Percentiles rank a stretch among this genome's conserved stretches.
Evolutionary conservation across 2,888 invertebrate genomes (phyloP).

Genomic region (Rotaria socialis): DNA sequence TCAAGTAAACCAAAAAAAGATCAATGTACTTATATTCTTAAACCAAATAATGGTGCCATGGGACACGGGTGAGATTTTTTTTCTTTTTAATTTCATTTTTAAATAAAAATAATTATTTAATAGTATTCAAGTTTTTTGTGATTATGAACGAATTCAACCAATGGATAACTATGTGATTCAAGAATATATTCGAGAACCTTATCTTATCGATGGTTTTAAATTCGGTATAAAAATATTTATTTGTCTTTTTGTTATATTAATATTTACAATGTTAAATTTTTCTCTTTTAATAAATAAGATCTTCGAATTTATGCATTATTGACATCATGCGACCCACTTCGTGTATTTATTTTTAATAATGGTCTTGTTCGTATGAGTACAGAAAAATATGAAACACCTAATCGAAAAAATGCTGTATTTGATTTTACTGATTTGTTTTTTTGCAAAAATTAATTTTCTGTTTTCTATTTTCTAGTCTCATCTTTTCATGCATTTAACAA

Average conservation of each 20-base stretch:
- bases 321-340: constrained; percentile 59
- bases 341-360: constrained; percentile 58
- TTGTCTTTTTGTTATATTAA: neutral
- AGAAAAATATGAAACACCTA: constrained; percentile 56
- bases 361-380: constrained; percentile 58
- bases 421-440: too few species aligned
- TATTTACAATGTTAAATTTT: constrained; percentile 48
- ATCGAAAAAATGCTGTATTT: constrained; percentile 55
- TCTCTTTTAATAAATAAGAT: constrained; percentile 49
- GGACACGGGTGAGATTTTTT: constrained; percentile 56
- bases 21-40: constrained; percentile 55
- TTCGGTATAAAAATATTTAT: constrained; percentile 12
- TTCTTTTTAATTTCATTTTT: neutral
- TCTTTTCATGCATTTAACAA: constrained; percentile 59
- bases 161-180: constrained; percentile 57
- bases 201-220: constrained; percentile 59
- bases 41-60: constrained; percentile 60
- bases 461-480: constrained; percentile 52
- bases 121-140: constrained; percentile 54
- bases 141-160: constrained; percentile 53
- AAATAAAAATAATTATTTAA: constrained; percentile 38
- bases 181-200: constrained; percentile 59
- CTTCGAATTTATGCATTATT: constrained; percentile 58
- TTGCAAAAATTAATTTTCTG: neutral
- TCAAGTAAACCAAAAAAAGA: constrained; percentile 56